Base-by-base conservation (phyloP, 1,140 invertebrate species). In the honey bee (Apis mellifera) region DNA sequence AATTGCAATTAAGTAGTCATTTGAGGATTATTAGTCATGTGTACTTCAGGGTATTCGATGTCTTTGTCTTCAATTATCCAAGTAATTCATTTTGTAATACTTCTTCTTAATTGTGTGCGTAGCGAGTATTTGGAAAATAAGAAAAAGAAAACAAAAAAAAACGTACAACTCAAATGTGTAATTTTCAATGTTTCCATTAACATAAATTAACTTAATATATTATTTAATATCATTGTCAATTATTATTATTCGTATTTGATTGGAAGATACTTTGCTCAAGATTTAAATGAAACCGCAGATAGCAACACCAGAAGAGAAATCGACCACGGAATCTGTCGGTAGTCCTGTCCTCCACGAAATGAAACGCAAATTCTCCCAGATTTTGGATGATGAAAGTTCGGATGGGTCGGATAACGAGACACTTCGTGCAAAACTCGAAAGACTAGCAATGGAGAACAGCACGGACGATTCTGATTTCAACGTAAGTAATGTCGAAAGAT, bases 301-400 rank as follows among this genome's bases (percentile, higher is more conserved):
- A 21, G 0, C 62, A 70, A 83, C 85, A 9, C 50, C 81, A 3
- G 89, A 89, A 62, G 89, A 91, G 75, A 85, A 86, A 42, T 89
- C 89, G 11, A 80, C 73, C 3, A 87, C 87, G 13, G 90, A 90
- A 60, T 89, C 86, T 1, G 19, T 50, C 9, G 71, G n/a, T 59
- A 84, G 74, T 23, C 66, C 65, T 1, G 71, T 4, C 12, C 65
- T 42, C 0, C 54, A 59, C 0, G 85, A 89, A 2, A 13, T 54
- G 7, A 92, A 92, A 65, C 84, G 91, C 1, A 92, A 91, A 65
- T 87, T 60, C 82, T 82, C 82, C 0, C 69, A 92, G 21, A 2
- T 82, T 23, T 83, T 76, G 4, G 83, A 85, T 9, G 86, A 88
- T 0, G 48, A 69, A 12, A 64, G 64, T 19, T 68, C 50, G 15